Evolutionary conservation across 2,888 invertebrate genomes (phyloP), one percentile per base, ranked within the genome.

Genomic region (Epistrophe eligans): DNA sequence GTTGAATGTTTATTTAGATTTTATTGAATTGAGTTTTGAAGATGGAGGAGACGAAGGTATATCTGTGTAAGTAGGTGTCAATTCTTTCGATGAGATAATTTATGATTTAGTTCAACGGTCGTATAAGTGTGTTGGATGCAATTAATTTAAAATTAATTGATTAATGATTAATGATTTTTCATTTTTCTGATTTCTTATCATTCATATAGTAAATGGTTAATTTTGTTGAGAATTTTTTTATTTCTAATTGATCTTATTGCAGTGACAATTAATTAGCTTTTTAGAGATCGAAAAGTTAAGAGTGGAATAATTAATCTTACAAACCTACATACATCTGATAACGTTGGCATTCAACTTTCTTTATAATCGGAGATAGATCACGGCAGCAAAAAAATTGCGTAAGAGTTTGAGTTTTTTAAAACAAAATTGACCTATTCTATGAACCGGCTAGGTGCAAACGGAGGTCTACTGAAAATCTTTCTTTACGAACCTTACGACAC

Each of bases 71-170:
- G 8, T 40, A 62, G 45, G 45, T 48, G 45, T 28, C 28, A 24
- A 11, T 60, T 19, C 58, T 70, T 77, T 73, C 60, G 64, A 81
- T 77, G 79, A 67, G 76, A 67, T 76, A 83, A 87, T 83, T 87
- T 71, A 83, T 79, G 71, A 60, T 57, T 76, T 66, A 71, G 60
- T 48, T 79, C 71, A 67, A 66, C 66, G 66, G 24, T 66, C 57
- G 35, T 50, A 40, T 62, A 24, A 24, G 24, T 24, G 5, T 17
- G 60, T 58, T 60, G 40, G 76, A 52, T 70, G 87, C 43, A 79
- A 79, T 87, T 83, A 83, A 87, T 79, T 79, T 35, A 11, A 76
- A 83, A 76, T 87, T 87, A 87, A 87, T 83, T 87, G 71, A 76
- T 72, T 66, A 83, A n/a, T 87, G 87, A 87, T 81, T 81, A 67